phyloP scores from a whole-genome alignment of 2,113 vertebrate genomes.

The Phalacrocorax pelagicus region DNA sequence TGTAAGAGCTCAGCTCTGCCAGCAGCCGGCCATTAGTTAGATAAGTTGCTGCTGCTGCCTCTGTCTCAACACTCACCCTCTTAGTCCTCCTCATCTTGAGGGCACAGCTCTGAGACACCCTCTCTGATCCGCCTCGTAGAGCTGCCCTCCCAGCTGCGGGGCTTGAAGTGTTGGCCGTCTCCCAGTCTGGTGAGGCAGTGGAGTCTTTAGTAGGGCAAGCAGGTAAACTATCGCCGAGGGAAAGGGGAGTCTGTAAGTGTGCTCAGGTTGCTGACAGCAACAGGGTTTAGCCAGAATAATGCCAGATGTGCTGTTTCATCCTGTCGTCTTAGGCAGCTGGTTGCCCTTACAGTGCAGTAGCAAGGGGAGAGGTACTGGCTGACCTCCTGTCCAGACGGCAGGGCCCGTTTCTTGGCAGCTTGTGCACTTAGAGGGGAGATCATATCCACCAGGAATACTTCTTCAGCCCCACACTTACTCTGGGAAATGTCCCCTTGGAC shows the following conservation, averaged over 20 bases:
- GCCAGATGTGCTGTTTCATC: neutral
- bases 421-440: too few relatives aligned
- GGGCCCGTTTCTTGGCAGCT: neutral
- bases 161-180: neutral
- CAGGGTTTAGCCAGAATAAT: neutral
- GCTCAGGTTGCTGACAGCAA: neutral
- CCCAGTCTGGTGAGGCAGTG: neutral
- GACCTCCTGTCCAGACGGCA: neutral
- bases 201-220: neutral
- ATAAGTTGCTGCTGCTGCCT: neutral
- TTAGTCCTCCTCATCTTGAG: neutral
- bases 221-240: neutral
- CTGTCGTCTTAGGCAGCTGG: neutral
- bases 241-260: neutral
- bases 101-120: fast-evolving
- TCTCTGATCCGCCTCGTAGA: neutral
- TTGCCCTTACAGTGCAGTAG: too few relatives aligned
- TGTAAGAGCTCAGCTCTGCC: neutral
- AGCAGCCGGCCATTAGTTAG: neutral
- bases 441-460: neutral
- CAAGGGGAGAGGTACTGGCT: neutral
- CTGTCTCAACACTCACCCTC: neutral
- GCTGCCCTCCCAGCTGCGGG: neutral
- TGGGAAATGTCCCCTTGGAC: neutral
- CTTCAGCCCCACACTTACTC: neutral